Conservation (phyloP, 2,888 invertebrate species). For the Griposia aprilina region DNA sequence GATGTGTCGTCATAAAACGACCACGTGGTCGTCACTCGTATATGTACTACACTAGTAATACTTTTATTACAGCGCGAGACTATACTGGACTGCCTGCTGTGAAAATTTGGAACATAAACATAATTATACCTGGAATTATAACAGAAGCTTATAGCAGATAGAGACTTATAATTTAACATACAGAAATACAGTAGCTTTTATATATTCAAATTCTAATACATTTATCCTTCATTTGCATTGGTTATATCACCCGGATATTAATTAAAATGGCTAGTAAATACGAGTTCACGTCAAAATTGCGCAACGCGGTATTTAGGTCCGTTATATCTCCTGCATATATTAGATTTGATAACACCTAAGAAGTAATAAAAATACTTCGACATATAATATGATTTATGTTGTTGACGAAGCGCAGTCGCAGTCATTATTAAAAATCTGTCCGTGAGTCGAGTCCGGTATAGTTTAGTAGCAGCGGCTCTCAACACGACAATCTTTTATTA, state of each 20-base stretch:
- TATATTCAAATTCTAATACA: constrained; percentile 36
- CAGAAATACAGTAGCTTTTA: constrained; percentile 42
- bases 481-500: constrained; percentile 46
- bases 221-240: constrained; percentile 38
- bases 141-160: constrained; percentile 11
- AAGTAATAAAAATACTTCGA: constrained; percentile 52
- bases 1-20: constrained; percentile 81
- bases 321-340: constrained; percentile 51
- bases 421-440: constrained; percentile 35
- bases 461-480: constrained; percentile 39
- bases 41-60: constrained; percentile 9
- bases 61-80: background rate
- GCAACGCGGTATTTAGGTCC: constrained; percentile 39
- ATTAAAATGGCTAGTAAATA: constrained; percentile 46
- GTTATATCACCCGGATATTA: constrained; percentile 58
- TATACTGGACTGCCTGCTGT: constrained; percentile 12
- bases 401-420: constrained; percentile 48
- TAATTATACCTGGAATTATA: constrained; percentile 12
- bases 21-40: constrained; percentile 52
- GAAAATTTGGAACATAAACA: constrained; percentile 13
- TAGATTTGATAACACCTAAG: constrained; percentile 57
- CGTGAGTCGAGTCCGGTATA: constrained; percentile 26
- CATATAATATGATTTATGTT: constrained; percentile 61
- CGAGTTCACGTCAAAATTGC: constrained; percentile 39
- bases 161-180: constrained; percentile 21